A percentile compares a stretch with the other conserved stretches of the same genome.
phyloP scores from a whole-genome alignment of 2,888 invertebrate species.

The Cantharis rustica region DNA sequence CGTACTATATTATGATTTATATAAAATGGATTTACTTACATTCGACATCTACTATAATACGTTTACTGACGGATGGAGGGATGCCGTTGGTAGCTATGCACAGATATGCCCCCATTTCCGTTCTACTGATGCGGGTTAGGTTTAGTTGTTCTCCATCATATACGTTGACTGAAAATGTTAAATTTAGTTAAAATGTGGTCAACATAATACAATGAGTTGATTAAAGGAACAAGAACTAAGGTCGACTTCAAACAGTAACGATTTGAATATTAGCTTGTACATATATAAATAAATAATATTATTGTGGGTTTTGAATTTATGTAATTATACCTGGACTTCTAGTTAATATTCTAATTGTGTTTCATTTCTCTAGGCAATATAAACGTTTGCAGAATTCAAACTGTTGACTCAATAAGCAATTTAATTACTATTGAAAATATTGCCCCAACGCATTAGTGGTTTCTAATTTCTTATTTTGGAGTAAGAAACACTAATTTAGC shows the following conservation, averaged over 20 bases:
- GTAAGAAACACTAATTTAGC: neutral
- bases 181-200: constrained; percentile 25
- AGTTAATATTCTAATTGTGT: constrained; percentile 28
- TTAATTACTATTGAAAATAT: neutral
- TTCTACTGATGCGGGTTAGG: constrained; percentile 83
- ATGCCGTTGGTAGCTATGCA: constrained; percentile 87
- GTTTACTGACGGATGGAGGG: constrained; percentile 89
- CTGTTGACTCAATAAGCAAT: neutral
- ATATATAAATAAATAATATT: neutral
- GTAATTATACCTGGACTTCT: constrained; percentile 24
- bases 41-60: constrained; percentile 89
- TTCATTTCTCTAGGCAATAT: constrained; percentile 17
- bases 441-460: neutral
- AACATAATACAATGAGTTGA: constrained; percentile 20
- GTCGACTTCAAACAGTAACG: constrained; percentile 19
- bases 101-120: constrained; percentile 85
- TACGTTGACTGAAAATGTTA: constrained; percentile 69
- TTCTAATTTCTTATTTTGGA: neutral
- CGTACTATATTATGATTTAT: neutral
- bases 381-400: constrained; percentile 21
- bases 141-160: constrained; percentile 86
- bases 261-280: constrained; percentile 19
- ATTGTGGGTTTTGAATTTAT: constrained; percentile 18
- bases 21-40: constrained; percentile 65
- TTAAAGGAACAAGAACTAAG: constrained; percentile 19